Conservation (phyloP, 1,140 invertebrate species). For the Tigriopus japonicus region DNA sequence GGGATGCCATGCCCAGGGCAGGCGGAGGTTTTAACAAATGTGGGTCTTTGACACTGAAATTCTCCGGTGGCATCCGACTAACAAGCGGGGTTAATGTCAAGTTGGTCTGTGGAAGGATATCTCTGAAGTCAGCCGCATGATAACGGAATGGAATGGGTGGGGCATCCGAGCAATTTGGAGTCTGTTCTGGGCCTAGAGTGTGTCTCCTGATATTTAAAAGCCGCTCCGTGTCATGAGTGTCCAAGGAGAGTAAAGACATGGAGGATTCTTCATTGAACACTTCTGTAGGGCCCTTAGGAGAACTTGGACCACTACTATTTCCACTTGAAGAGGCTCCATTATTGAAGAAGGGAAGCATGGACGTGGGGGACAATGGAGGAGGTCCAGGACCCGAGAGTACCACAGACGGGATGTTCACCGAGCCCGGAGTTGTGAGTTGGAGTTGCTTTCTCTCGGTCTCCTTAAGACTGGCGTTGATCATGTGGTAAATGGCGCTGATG, state of each 20-base stretch:
- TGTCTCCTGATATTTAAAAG: slow-evolving; percentile 39
- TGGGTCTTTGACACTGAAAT: slow-evolving; percentile 77
- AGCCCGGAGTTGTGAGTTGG: background rate
- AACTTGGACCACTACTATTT: background rate
- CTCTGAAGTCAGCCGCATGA: slow-evolving; percentile 5
- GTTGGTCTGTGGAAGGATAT: slow-evolving; percentile 37
- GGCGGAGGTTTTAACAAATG: slow-evolving; percentile 77
- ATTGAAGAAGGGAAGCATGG: background rate
- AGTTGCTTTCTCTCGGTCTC: slow-evolving; percentile 20
- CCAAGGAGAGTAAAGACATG: background rate
- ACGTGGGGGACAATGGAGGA: background rate
- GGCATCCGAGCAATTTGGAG: slow-evolving; percentile 39
- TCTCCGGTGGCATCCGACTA: slow-evolving; percentile 53
- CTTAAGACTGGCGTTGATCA: slow-evolving; percentile 60
- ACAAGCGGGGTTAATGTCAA: slow-evolving; percentile 51
- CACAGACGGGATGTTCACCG: background rate
- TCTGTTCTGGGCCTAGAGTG: slow-evolving; percentile 78
- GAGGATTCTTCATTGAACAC: background rate
- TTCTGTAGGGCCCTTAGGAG: background rate
- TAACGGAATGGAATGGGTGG: slow-evolving; percentile 19
- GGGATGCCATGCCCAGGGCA: slow-evolving; percentile 53
- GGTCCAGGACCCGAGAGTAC: background rate
- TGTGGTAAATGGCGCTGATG: slow-evolving; percentile 87
- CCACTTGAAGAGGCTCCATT: background rate
- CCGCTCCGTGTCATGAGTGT: background rate